A percentile compares a stretch with the other conserved stretches of the same genome.
phyloP scores from a whole-genome alignment of 2,797 vertebrate genomes.

The Sebastes nivosus region DNA sequence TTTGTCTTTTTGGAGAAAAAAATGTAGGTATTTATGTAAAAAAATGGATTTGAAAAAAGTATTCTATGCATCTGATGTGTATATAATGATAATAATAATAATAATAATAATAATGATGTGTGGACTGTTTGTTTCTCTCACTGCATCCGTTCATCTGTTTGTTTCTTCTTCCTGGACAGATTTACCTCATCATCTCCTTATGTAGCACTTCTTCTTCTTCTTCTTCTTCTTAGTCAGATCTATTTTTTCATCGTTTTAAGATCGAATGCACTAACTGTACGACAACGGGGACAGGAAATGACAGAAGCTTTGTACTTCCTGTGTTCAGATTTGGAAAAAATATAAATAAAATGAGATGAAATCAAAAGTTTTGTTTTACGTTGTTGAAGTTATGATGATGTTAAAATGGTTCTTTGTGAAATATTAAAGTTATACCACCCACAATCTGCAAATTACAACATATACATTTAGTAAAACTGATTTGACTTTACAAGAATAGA shows the following conservation, averaged over 20 bases:
- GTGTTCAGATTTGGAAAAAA: conserved; percentile 67
- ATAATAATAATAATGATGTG: conserved; percentile 32
- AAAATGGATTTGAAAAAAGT: conserved; percentile 66
- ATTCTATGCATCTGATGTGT: conserved; percentile 82
- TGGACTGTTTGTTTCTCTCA: conserved; percentile 43
- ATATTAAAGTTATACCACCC: too few species aligned
- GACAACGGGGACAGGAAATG: not conserved
- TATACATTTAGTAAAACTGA: too few species aligned
- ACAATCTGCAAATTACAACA: too few species aligned
- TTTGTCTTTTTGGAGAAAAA: conserved; percentile 24
- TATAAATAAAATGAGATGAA: conserved; percentile 55
- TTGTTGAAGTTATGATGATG: not conserved
- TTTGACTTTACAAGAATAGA: too few species aligned
- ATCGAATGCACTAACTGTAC: conserved; percentile 72
- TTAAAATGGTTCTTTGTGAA: not conserved
- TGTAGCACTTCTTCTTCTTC: conserved; percentile 82
- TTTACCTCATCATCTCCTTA: conserved; percentile 75
- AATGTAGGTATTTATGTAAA: conserved; percentile 79
- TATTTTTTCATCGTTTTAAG: conserved; percentile 76
- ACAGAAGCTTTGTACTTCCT: conserved; percentile 61
- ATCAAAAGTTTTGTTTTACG: not conserved
- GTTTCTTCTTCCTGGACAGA: conserved; percentile 64
- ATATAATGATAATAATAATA: conserved; percentile 45
- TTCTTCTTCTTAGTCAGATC: conserved; percentile 70
- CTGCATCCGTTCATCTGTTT: conserved; percentile 44